Evolutionary conservation across 2,797 vertebrate genomes (phyloP), one percentile per base, ranked within the genome.

Genomic region (Alfaro cultratus): DNA sequence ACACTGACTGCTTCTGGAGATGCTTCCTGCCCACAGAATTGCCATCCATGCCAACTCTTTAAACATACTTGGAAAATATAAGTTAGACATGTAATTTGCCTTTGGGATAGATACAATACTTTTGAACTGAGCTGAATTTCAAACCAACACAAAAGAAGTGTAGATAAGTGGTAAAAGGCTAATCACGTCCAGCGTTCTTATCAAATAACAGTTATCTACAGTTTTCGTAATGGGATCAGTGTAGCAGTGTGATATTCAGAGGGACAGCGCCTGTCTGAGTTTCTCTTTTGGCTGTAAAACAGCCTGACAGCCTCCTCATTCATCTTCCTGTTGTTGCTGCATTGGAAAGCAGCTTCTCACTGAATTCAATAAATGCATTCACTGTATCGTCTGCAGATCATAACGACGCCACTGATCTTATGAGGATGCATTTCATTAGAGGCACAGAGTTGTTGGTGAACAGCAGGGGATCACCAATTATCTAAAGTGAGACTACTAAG

Each of bases 401-500:
- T 53, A 80, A 45, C 46, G 75, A 13, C 34, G 18, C n/a, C 81
- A 68, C 23, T 26, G 70, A 64, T n/a, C 18, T 55, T 31, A 75
- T 68, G 71, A 49, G 2, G 0, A 73, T 51, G 68, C 31, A 53
- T 49, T 76, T 79, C n/a, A 60, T 34, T 5, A 46, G 26, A 68
- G 45, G 74, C 41, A 29, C 8, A 39, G 31, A 13, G 18, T 55
- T 31, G 57, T 72, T 47, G 55, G 45, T n/a, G 23, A 83, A 62
- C 78, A 80, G 21, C 74, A 8, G 51, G 43, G 26, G 49, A 34
- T 2, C 3, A 4, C 4, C 6, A 74, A 41, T 51, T 82, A 81
- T 82, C 80, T 73, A 75, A 77, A 53, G 15, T 64, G 76, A 78
- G 34, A 71, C 39, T 57, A 68, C 76, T 77, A 31, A 83, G 41